A percentile compares a stretch with the other conserved stretches of the same genome.
Evolutionary conservation across 2,888 invertebrate species (phyloP).

Genomic region (Eucera pruinosa): DNA sequence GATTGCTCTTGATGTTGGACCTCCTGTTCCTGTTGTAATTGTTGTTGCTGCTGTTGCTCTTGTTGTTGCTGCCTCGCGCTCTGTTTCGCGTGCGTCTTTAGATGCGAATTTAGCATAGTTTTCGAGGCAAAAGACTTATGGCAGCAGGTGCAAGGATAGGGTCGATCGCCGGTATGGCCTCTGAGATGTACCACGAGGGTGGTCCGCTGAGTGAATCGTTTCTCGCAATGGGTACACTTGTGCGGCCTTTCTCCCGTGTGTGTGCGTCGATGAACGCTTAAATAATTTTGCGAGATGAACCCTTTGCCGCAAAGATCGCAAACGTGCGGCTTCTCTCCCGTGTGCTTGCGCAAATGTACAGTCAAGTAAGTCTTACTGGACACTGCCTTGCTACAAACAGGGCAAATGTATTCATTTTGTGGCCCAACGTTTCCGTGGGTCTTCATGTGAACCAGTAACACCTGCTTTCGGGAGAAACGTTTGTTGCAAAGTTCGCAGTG

Average conservation of each 20-base stretch:
- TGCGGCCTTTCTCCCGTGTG: slow-evolving; percentile 83
- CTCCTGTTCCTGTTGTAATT: slow-evolving; percentile 47
- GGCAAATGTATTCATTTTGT: slow-evolving; percentile 86
- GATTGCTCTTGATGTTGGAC: slow-evolving; percentile 34
- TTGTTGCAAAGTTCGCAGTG: slow-evolving; percentile 83
- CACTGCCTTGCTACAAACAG: slow-evolving; percentile 87
- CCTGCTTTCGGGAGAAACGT: slow-evolving; percentile 82
- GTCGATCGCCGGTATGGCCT: slow-evolving; percentile 82
- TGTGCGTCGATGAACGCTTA: slow-evolving; percentile 82
- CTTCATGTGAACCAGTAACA: slow-evolving; percentile 82
- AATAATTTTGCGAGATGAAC: slow-evolving; percentile 82
- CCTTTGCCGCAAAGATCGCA: slow-evolving; percentile 85
- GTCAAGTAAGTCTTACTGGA: slow-evolving; percentile 87
- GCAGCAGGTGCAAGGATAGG: slow-evolving; percentile 81
- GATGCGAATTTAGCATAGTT: slow-evolving; percentile 83
- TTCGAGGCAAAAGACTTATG: slow-evolving; percentile 83
- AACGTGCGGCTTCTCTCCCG: slow-evolving; percentile 87
- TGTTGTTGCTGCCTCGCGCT: slow-evolving; percentile 70
- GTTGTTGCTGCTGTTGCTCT: slow-evolving; percentile 58
- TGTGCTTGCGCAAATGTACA: slow-evolving; percentile 87
- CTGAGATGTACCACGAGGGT: slow-evolving; percentile 82
- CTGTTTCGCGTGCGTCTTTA: slow-evolving; percentile 83
- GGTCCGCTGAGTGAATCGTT: slow-evolving; percentile 82
- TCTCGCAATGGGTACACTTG: slow-evolving; percentile 81
- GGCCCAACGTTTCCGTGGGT: slow-evolving; percentile 79